These are phyloP conservation scores for Hippocampus comes DNA, from an alignment of 2,113 vertebrate species.

Conservation along the genomic window DNA sequence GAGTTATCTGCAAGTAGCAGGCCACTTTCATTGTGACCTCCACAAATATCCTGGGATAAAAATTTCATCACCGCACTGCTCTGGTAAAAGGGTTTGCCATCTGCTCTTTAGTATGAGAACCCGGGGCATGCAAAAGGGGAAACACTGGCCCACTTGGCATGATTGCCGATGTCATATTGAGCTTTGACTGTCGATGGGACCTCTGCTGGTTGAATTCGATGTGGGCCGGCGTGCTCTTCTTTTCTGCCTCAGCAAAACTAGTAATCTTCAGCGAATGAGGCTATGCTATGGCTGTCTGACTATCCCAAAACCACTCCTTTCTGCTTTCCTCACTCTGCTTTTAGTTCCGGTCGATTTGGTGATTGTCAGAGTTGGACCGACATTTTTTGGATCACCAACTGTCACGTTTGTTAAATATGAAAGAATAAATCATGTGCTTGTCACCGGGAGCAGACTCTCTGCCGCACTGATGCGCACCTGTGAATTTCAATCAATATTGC, in stretches of 20 bases:
- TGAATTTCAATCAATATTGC: neutral
- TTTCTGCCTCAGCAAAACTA: neutral
- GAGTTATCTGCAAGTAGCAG: slow-evolving; percentile 47
- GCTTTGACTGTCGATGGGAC: neutral
- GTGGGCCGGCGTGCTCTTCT: neutral
- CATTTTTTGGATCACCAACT: neutral
- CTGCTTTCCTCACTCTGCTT: neutral
- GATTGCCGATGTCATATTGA: neutral
- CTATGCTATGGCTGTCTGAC: neutral
- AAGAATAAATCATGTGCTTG: neutral
- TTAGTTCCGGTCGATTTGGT: neutral
- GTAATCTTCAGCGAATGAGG: neutral
- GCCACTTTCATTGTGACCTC: slow-evolving; percentile 44
- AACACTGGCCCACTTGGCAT: neutral
- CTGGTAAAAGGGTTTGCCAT: slow-evolving; percentile 65
- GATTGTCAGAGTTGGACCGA: neutral
- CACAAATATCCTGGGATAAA: slow-evolving; percentile 69
- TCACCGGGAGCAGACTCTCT: neutral
- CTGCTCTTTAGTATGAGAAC: slow-evolving; percentile 53
- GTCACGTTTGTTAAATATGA: neutral
- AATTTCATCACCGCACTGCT: slow-evolving; percentile 60
- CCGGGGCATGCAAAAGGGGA: slow-evolving; percentile 9
- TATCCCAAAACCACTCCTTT: neutral
- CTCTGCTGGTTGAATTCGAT: neutral
- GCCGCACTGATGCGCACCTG: neutral